Evolutionary conservation across 2,888 invertebrate species (phyloP).

Genomic region (Parthenolecanium corni): DNA sequence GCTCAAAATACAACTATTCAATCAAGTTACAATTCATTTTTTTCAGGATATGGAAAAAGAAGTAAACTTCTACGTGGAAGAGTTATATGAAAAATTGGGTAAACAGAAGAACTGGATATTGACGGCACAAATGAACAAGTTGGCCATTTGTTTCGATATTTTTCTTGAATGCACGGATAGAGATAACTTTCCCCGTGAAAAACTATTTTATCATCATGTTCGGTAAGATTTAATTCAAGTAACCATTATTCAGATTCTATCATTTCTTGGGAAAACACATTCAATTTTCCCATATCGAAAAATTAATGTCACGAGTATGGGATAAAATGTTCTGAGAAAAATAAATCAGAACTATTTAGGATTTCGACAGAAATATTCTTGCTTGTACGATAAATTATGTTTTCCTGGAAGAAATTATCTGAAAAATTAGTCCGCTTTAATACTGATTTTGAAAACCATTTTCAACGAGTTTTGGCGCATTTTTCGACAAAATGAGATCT

Average conservation of each 20-base stretch:
- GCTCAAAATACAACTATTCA: too few relatives aligned
- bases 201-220: constrained; percentile 62
- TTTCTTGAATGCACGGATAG: constrained; percentile 66
- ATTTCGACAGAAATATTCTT: background rate
- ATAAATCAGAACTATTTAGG: background rate
- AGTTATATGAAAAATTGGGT: constrained; percentile 39
- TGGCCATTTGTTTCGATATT: constrained; percentile 74
- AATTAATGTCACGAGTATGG: too few relatives aligned
- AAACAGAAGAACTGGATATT: constrained; percentile 20
- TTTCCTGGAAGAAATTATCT: too few relatives aligned
- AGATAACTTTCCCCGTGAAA: constrained; percentile 64
- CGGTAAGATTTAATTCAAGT: constrained; percentile 38
- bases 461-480: too few relatives aligned
- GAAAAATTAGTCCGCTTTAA: too few relatives aligned
- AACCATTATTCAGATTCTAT: background rate
- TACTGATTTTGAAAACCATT: too few relatives aligned
- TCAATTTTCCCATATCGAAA: too few relatives aligned
- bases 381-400: too few relatives aligned
- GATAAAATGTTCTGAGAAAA: too few relatives aligned
- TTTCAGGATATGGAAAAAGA: constrained; percentile 57
- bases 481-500: too few relatives aligned
- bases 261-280: too few relatives aligned
- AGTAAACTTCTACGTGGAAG: constrained; percentile 51
- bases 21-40: too few relatives aligned
- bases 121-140: constrained; percentile 66